Conservation (phyloP, 2,888 invertebrate genomes). For the Bellardia pandia region DNA sequence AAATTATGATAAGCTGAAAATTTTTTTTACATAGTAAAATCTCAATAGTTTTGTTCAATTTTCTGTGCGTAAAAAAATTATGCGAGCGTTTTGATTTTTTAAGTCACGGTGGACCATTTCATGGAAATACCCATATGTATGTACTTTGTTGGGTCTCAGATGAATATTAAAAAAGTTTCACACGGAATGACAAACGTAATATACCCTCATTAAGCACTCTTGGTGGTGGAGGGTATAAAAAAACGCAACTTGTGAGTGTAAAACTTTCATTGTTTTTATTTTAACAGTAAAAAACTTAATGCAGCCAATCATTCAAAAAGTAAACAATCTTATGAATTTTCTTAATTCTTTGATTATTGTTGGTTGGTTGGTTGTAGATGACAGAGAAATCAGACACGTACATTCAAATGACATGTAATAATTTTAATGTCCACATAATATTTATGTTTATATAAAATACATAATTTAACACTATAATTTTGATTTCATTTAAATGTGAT, state of each 20-base stretch:
- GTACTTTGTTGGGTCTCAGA: too few species aligned
- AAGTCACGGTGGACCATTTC: too few species aligned
- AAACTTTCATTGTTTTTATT: constrained; percentile 26
- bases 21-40: too few species aligned
- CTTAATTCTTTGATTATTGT: constrained; percentile 27
- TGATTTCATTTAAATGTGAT: constrained; percentile 6
- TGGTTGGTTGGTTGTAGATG: neutral
- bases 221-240: neutral
- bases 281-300: constrained; percentile 3
- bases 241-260: neutral
- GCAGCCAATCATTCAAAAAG: constrained; percentile 15
- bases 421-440: constrained; percentile 52
- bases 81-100: too few species aligned
- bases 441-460: constrained; percentile 7
- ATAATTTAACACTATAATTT: constrained; percentile 2
- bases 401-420: constrained; percentile 55
- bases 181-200: too few species aligned
- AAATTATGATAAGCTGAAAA: too few species aligned
- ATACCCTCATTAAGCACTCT: too few species aligned
- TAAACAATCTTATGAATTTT: constrained; percentile 50
- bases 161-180: too few species aligned
- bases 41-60: too few species aligned
- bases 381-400: constrained; percentile 20
- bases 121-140: too few species aligned
- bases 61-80: too few species aligned